Base-by-base conservation (phyloP, 2,888 invertebrate species). In the Stenolophus ochropezus region DNA sequence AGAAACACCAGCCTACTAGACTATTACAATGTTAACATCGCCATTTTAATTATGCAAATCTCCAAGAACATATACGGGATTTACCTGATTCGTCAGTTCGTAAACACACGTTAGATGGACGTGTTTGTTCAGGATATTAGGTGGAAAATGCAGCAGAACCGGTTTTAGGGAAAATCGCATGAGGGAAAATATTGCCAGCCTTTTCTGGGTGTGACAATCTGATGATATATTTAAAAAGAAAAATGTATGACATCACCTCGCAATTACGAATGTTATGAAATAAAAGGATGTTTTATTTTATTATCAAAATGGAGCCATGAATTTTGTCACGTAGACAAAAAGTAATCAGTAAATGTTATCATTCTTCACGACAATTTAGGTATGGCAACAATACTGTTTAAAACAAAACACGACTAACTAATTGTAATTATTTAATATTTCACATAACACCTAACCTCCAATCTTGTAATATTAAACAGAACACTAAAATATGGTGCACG, bases 11-110 rank as follows among this genome's bases (percentile, higher is more conserved):
- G 49, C 73, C 49, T 51, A 73, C 73, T 49, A 73, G 25, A 49
- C 47, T 49, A 73, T 47, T 73, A 73, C 49, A 47, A 73, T 73
- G 73, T 73, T 51, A 73, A 73, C 47, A 73, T 73, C 4, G 73
- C 73, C 73, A 33, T 49, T 73, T 73, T 49, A 49, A 73, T 73
- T 73, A 73, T 73, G 73, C 73, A 73, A 73, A 73, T 73, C 18
- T 42, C 3, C 18, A 25, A 58, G 23, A 58, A 56, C 11, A 20
- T 25, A 25, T 61, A 61, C 14, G 61, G 61, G 61, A 61, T 23
- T 61, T 61, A 61, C 61, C 61, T 61, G 25, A 42, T 42, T 42
- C 33, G 51, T 51, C 16, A 61, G 23, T 25, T 61, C n/a, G 61
- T 23, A 61, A 20, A 56, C 51, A 53, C 5, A 21, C 6, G 56